phyloP scores from a whole-genome alignment of 2,113 vertebrate species.

The Zosterops borbonicus region DNA sequence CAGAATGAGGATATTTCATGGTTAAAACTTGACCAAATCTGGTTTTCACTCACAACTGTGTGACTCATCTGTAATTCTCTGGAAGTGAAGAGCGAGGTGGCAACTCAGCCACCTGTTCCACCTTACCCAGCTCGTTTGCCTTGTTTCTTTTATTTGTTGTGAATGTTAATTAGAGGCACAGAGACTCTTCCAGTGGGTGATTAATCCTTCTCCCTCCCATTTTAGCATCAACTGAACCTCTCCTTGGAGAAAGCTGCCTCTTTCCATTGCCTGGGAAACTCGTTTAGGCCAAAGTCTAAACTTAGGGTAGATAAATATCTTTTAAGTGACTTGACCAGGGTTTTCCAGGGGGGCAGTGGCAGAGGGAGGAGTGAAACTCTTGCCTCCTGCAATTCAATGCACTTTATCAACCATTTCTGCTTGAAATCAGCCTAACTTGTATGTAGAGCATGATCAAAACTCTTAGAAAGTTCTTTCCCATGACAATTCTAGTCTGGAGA shows the following conservation, averaged over 20 bases:
- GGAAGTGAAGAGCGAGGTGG: background rate
- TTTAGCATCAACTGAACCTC: background rate
- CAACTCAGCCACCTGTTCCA: background rate
- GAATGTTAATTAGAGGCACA: background rate
- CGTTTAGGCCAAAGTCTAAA: background rate
- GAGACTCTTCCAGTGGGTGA: background rate
- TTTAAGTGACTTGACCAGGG: background rate
- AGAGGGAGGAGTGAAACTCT: background rate
- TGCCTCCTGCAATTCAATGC: background rate
- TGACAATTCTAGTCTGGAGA: background rate
- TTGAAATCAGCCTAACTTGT: background rate
- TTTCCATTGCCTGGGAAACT: conserved; percentile 10
- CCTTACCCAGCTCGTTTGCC: background rate
- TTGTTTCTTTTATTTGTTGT: background rate
- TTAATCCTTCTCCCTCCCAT: background rate
- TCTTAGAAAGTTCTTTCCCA: background rate
- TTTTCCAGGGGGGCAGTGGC: background rate
- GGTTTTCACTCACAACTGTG: background rate
- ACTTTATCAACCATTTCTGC: background rate
- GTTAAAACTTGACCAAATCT: background rate
- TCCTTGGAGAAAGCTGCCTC: background rate
- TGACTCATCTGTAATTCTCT: background rate
- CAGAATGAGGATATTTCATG: background rate
- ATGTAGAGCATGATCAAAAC: background rate
- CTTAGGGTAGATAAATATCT: background rate